Conservation (phyloP, 2,888 invertebrate species). For the Lithophane leautieri region DNA sequence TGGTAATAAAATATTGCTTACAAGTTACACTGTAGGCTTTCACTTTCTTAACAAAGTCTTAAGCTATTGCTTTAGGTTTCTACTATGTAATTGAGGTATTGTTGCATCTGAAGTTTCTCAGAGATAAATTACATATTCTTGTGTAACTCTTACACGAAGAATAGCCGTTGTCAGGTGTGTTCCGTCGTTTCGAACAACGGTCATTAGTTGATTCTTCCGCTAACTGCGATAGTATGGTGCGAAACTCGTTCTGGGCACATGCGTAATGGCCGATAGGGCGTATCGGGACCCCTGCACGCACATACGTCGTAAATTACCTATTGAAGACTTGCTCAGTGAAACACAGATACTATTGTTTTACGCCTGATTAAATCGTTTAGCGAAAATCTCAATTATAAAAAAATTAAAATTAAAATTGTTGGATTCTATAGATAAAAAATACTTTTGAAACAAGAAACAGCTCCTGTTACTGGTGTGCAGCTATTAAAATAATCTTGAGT, state of each 20-base stretch:
- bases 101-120: constrained; percentile 43
- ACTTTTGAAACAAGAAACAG: not conserved
- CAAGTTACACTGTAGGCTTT: constrained; percentile 57
- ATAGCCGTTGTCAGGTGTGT: constrained; percentile 64
- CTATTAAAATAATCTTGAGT: constrained; percentile 4
- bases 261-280: constrained; percentile 80
- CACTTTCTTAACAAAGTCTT: constrained; percentile 60
- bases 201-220: constrained; percentile 72
- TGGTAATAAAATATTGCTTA: constrained; percentile 57
- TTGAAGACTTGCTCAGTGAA: constrained; percentile 62
- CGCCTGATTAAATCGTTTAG: constrained; percentile 55
- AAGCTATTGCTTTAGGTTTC: constrained; percentile 40
- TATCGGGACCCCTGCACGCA: constrained; percentile 71
- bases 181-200: constrained; percentile 66
- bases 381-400: constrained; percentile 57
- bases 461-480: not conserved
- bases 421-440: constrained; percentile 22
- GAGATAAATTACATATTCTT: constrained; percentile 48
- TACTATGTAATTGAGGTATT: constrained; percentile 45
- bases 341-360: constrained; percentile 60
- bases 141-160: constrained; percentile 58
- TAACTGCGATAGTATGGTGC: constrained; percentile 60
- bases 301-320: constrained; percentile 69
- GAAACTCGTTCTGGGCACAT: constrained; percentile 75
- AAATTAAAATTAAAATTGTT: too few species aligned